Evolutionary conservation across 2,888 invertebrate species (phyloP).

Genomic region (Callimorpha dominula): DNA sequence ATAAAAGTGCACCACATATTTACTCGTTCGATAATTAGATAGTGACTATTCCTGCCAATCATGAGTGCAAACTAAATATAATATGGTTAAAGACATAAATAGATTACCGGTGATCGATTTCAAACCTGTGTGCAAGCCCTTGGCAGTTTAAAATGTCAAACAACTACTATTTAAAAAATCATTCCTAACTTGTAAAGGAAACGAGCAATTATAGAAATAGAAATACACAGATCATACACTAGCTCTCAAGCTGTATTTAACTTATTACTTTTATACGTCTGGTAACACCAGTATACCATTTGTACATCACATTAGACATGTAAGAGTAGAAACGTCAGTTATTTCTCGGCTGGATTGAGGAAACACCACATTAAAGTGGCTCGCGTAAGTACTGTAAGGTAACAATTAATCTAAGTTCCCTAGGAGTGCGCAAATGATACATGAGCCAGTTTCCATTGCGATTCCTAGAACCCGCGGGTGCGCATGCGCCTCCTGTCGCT

Average conservation of each 20-base stretch:
- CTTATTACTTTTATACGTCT: slow-evolving; percentile 33
- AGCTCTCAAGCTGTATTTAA: slow-evolving; percentile 33
- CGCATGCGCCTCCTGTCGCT: slow-evolving; percentile 45
- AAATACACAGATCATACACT: slow-evolving; percentile 38
- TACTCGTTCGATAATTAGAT: not conserved
- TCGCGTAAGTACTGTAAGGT: slow-evolving; percentile 58
- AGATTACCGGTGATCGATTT: slow-evolving; percentile 18
- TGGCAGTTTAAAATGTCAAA: slow-evolving; percentile 21
- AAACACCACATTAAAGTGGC: slow-evolving; percentile 62
- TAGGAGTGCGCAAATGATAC: slow-evolving; percentile 64
- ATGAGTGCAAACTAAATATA: slow-evolving; percentile 3
- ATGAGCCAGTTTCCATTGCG: slow-evolving; percentile 51
- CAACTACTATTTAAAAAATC: slow-evolving; percentile 35
- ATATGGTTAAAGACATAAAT: slow-evolving; percentile 12
- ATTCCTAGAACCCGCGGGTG: slow-evolving; percentile 65
- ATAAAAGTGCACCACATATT: not conserved
- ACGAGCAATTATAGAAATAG: slow-evolving; percentile 43
- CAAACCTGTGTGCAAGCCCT: slow-evolving; percentile 22
- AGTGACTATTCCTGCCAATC: not conserved
- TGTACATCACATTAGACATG: slow-evolving; percentile 39
- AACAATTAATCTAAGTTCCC: slow-evolving; percentile 66
- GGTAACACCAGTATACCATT: slow-evolving; percentile 39
- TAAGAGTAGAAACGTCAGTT: slow-evolving; percentile 34
- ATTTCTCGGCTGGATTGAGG: slow-evolving; percentile 58
- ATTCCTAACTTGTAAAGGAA: slow-evolving; percentile 49